Evolutionary conservation across 2,888 invertebrate genomes (phyloP).

Genomic region (Bimastos eiseni): DNA sequence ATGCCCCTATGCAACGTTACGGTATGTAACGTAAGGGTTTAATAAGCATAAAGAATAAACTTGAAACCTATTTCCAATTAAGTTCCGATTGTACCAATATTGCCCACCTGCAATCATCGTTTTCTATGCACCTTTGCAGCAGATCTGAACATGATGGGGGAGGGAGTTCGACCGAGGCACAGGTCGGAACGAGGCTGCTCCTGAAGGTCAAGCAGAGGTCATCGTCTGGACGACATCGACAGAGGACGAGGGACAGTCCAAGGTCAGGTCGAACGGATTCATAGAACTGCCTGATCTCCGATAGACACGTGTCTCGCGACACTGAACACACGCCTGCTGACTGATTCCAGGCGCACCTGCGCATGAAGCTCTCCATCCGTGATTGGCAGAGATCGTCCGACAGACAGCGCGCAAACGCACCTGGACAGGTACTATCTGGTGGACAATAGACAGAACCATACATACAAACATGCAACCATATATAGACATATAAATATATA

Average conservation of each 20-base stretch:
- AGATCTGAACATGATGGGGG: conserved; percentile 83
- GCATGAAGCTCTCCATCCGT: conserved; percentile 35
- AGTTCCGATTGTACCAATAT: neutral
- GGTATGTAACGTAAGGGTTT: no score
- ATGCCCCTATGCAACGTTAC: no score
- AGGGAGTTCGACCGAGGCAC: conserved; percentile 78
- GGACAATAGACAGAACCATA: neutral
- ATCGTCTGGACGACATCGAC: conserved; percentile 60
- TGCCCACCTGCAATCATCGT: conserved; percentile 78
- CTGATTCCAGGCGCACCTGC: conserved; percentile 38
- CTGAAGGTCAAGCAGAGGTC: conserved; percentile 87
- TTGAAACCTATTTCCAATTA: no score
- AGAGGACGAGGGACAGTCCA: conserved; percentile 27
- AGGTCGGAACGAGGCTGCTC: conserved; percentile 84
- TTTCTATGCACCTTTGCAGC: conserved; percentile 80
- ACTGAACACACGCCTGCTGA: neutral
- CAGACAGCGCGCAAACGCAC: conserved; percentile 39
- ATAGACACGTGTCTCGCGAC: conserved; percentile 35
- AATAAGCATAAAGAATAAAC: no score
- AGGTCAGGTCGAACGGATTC: conserved; percentile 18
- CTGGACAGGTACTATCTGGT: conserved; percentile 32
- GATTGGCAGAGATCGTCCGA: conserved; percentile 34
- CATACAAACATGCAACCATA: neutral
- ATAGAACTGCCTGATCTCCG: conserved; percentile 38
- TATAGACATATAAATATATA: neutral